These are phyloP conservation scores for Apis florea DNA, from an alignment of 1,140 invertebrate genomes.

Conservation along the genomic window DNA sequence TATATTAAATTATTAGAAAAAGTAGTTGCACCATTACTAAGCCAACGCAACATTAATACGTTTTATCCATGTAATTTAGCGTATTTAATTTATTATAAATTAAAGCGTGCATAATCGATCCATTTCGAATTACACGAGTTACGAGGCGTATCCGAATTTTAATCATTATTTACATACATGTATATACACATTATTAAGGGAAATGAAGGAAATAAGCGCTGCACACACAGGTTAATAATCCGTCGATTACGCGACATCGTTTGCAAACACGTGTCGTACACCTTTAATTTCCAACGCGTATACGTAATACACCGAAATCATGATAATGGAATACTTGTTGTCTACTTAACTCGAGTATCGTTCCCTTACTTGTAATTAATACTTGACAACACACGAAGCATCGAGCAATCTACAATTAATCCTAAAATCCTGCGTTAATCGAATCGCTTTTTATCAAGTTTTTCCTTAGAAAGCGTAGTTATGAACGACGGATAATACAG, in stretches of 20 bases:
- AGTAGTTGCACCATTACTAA: no score
- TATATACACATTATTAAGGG: neutral
- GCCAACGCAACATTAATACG: no score
- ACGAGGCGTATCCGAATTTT: neutral
- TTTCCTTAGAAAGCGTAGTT: no score
- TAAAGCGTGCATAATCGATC: no score
- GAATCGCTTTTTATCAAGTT: neutral
- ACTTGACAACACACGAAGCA: neutral
- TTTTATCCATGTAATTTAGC: no score
- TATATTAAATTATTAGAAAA: no score
- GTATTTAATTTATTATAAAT: no score
- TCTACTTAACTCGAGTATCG: constrained; percentile 6
- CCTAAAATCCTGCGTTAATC: neutral
- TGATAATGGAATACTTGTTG: constrained; percentile 10
- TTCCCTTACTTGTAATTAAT: constrained; percentile 6
- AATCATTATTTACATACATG: neutral
- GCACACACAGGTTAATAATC: neutral
- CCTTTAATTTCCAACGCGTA: neutral
- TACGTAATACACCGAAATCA: neutral
- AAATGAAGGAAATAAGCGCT: neutral
- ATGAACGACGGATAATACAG: no score
- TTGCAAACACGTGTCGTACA: constrained; percentile 13
- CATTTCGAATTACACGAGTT: no score
- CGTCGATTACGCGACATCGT: neutral
- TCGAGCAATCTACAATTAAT: neutral